A percentile compares a stretch with the other conserved stretches of the same genome.
These are phyloP conservation scores for Marmota monax DNA, from an alignment of 2,113 vertebrate genomes.

Conservation along the genomic window DNA sequence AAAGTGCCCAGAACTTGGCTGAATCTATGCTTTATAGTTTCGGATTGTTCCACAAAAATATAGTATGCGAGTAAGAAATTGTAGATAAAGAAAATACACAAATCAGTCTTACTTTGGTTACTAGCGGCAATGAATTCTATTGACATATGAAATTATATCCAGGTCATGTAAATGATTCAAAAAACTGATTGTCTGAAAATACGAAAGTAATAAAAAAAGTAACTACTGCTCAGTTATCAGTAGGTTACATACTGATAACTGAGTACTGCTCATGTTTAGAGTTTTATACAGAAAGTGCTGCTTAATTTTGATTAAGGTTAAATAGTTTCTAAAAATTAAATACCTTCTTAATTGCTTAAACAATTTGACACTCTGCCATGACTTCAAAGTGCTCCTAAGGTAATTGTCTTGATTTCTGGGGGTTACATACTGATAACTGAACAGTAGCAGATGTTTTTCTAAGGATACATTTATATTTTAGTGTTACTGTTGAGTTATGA, in stretches of 20 bases:
- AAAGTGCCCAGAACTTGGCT: neutral
- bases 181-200: constrained; percentile 20
- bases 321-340: neutral
- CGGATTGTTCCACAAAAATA: constrained; percentile 37
- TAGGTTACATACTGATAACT: constrained; percentile 74
- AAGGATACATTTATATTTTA: neutral
- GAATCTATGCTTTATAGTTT: constrained; percentile 38
- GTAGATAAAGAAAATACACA: neutral
- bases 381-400: neutral
- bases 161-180: constrained; percentile 10
- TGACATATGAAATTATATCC: constrained; percentile 13
- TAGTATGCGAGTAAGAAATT: neutral
- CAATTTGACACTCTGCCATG: neutral
- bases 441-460: neutral
- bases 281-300: neutral
- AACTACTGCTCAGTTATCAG: constrained; percentile 44
- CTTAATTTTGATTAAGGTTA: neutral
- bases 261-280: neutral
- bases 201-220: constrained; percentile 38
- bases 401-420: neutral
- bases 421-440: neutral
- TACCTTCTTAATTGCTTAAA: neutral
- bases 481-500: neutral
- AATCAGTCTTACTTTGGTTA: constrained; percentile 33
- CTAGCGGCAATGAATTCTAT: constrained; percentile 14